Conservation (phyloP, 2,113 vertebrate species). For the Tauraco erythrolophus region DNA sequence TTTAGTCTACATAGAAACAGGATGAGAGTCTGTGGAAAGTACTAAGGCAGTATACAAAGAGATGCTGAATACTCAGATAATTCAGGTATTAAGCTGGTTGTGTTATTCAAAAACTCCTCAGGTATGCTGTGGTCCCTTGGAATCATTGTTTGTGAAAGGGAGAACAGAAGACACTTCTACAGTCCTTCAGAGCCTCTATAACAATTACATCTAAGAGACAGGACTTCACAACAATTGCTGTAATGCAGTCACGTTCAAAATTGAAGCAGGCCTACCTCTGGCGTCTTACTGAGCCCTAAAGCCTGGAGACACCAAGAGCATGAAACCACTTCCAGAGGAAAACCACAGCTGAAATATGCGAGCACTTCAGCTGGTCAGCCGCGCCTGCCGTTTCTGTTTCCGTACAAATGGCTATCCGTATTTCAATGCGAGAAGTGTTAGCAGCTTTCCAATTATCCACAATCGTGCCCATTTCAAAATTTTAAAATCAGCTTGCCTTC, state of each 20-base stretch:
- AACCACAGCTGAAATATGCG: fast-evolving
- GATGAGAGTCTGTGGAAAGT: neutral
- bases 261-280: neutral
- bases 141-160: neutral
- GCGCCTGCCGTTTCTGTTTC: fast-evolving
- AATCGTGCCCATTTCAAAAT: neutral
- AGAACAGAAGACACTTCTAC: neutral
- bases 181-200: neutral
- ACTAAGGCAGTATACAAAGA: neutral
- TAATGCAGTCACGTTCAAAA: neutral
- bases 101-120: neutral
- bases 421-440: neutral
- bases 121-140: neutral
- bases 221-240: fast-evolving
- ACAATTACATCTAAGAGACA: neutral
- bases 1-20: neutral
- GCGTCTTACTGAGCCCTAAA: neutral
- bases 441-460: neutral
- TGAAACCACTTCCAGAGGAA: neutral
- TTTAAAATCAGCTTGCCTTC: neutral
- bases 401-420: fast-evolving
- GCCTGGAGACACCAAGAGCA: neutral
- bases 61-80: neutral
- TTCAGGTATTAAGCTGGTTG: neutral
- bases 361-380: fast-evolving